Conservation (phyloP, 37 sponge, comb jelly and placozoan species). For the Spongilla lacustris region DNA sequence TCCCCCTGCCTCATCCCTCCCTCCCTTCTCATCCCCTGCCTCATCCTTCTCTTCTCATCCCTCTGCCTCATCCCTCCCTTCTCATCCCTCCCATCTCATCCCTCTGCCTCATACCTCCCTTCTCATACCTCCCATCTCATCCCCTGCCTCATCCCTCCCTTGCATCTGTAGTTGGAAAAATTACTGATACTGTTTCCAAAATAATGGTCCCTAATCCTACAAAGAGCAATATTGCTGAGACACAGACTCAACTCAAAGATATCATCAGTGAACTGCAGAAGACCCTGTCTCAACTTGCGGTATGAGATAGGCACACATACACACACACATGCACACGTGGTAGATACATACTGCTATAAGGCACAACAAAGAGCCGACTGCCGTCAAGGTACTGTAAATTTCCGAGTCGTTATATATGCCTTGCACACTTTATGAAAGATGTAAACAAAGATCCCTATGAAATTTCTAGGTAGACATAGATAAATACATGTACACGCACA, state of each 20-base stretch:
- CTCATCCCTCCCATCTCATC: background rate
- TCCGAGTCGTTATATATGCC: no score
- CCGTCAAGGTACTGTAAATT: no score
- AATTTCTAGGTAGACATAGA: no score
- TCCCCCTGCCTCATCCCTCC: background rate
- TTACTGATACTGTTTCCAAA: slow-evolving; percentile 52
- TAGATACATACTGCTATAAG: background rate
- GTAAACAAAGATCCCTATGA: no score
- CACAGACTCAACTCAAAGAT: slow-evolving; percentile 48
- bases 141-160: background rate
- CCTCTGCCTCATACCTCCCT: background rate
- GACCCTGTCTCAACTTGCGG: slow-evolving; percentile 38
- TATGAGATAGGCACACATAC: background rate
- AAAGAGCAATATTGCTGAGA: slow-evolving; percentile 59
- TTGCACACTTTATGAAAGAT: no score
- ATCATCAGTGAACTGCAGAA: slow-evolving; percentile 44
- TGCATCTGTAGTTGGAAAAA: slow-evolving; percentile 44
- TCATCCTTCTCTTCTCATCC: background rate
- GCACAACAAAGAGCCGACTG: background rate
- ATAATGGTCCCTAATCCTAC: slow-evolving; percentile 73
- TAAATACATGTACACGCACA: no score
- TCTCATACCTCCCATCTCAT: background rate
- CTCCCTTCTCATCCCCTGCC: background rate
- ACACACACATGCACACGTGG: background rate
- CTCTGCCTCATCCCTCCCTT: background rate